Evolutionary conservation across 1,140 invertebrate species (phyloP), one percentile per base, ranked within the genome.

Genomic region (Drosophila kanapiae): DNA sequence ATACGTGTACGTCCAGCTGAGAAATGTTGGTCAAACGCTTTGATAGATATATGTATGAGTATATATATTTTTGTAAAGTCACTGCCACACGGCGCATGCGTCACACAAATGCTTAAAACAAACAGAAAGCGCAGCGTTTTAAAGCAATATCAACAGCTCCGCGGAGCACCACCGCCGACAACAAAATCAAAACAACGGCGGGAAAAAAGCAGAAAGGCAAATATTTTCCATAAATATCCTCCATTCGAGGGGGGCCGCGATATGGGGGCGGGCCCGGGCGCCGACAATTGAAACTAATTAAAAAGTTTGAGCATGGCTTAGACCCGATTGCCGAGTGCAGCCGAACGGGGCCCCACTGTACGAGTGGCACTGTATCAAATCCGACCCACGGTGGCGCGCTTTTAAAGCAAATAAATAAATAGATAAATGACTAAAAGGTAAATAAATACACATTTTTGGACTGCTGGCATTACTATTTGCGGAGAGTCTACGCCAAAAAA

Each of bases 391-490:
- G 84, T 83, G 84, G 71, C 80, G 84, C 84, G 77, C 83, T 87
- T 87, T 88, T 65, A 81, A 88, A 84, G 78, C 70, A 88, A 90
- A 90, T 88, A 88, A 88, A 90, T 88, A 87, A 84, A 87, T 87
- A 87, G 84, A 87, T 87, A 87, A 87, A 87, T 88, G 82, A 88
- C 85, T 90, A 88, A 90, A 86, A 88, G 78, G 85, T 88, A 90
- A 90, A 88, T 84, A 88, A 90, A 90, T 88, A 86, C 65, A 80
- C 58, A 79, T 84, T 90, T 88, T 88, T 88, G 69, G 84, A 74
- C 84, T 84, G 80, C 38, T 82, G 80, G 63, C 59, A 49, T 82
- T 82, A 75, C 69, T 81, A 81, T 75, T 71, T 82, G 76, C 80
- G 68, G 76, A 78, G 59, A 60, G 80, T 78, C 79, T 71, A 79